Evolutionary conservation across 2,113 vertebrate genomes (phyloP).

Genomic region (Ia io): DNA sequence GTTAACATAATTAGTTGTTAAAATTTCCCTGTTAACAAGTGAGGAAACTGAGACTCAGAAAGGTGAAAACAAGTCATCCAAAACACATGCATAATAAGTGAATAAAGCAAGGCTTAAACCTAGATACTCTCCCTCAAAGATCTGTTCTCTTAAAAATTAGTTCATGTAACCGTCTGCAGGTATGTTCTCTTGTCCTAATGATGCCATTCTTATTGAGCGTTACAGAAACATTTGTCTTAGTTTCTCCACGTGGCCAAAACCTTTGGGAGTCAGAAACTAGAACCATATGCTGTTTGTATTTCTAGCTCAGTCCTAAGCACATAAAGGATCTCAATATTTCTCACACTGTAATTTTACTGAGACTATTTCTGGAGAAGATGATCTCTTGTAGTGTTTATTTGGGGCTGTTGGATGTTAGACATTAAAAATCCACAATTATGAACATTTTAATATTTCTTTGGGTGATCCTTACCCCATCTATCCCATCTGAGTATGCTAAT

Average conservation of each 20-base stretch:
- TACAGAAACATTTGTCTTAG: background rate
- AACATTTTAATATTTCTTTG: background rate
- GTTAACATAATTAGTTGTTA: background rate
- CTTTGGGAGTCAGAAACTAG: background rate
- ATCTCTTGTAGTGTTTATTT: background rate
- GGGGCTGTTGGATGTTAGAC: background rate
- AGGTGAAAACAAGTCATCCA: background rate
- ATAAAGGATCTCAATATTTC: background rate
- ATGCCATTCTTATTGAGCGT: background rate
- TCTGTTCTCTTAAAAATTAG: background rate
- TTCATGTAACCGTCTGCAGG: background rate
- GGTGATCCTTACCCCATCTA: background rate
- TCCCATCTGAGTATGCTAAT: background rate
- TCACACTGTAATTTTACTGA: background rate
- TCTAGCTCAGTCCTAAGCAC: background rate
- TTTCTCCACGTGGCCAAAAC: background rate
- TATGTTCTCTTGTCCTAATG: background rate
- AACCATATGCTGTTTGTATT: background rate
- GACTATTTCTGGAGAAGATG: constrained; percentile 12
- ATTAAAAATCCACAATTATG: background rate
- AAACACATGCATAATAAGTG: background rate
- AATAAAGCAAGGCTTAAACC: background rate
- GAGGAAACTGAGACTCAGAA: background rate
- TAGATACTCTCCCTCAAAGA: background rate
- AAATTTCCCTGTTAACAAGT: background rate